Conservation (phyloP, 2,888 invertebrate genomes). For the Unio delphinus region DNA sequence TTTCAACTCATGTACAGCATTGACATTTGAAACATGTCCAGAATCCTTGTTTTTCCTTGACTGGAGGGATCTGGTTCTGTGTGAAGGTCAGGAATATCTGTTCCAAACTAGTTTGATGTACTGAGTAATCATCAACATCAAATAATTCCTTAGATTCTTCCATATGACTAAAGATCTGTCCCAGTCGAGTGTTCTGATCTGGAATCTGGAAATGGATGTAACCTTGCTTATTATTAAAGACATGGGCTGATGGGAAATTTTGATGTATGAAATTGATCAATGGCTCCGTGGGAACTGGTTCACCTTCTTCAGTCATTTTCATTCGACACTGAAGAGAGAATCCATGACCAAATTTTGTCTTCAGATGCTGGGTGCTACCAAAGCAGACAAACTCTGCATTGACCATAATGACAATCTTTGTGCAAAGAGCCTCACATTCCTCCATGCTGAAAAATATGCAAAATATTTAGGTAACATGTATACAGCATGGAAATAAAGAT, state of each 20-base stretch:
- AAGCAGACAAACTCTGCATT: conserved; percentile 81
- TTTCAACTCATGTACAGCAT: too few relatives aligned
- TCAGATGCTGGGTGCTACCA: conserved; percentile 81
- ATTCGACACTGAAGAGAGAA: conserved; percentile 74
- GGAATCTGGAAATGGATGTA: conserved; percentile 65
- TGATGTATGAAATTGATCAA: conserved; percentile 71
- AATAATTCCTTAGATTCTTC: conserved; percentile 58
- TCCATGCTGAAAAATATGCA: conserved; percentile 81
- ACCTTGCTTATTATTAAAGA: conserved; percentile 81
- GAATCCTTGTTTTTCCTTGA: conserved; percentile 37
- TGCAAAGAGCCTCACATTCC: conserved; percentile 87
- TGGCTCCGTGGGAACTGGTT: conserved; percentile 46
- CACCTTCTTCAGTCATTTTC: conserved; percentile 28
- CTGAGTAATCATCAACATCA: conserved; percentile 68
- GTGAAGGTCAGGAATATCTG: conserved; percentile 73
- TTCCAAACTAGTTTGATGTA: conserved; percentile 70
- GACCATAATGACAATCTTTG: conserved; percentile 83
- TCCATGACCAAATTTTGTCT: conserved; percentile 80
- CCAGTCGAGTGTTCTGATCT: conserved; percentile 60
- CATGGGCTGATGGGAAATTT: conserved; percentile 76
- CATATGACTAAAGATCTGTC: conserved; percentile 67
- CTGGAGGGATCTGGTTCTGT: conserved; percentile 52
- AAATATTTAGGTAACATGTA: too few relatives aligned
- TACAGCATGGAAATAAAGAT: too few relatives aligned
- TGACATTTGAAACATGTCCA: too few relatives aligned